phyloP scores from a whole-genome alignment of 2,797 vertebrate species.

The Chaetophractus vellerosus region DNA sequence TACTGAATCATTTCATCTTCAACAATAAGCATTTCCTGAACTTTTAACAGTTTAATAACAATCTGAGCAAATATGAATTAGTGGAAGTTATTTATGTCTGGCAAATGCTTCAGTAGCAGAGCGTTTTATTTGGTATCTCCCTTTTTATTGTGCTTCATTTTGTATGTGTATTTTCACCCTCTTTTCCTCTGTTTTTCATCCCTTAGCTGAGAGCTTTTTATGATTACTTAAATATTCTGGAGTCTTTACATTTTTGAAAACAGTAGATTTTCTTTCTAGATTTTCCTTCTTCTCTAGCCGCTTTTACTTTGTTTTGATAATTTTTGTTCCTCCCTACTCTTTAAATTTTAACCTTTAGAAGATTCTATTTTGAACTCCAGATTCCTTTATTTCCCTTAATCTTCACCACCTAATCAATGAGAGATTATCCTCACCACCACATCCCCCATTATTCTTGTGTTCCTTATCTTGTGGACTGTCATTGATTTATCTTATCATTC shows the following conservation, averaged over 20 bases:
- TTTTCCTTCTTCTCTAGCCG: neutral
- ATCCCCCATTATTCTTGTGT: neutral
- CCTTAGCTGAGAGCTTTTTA: neutral
- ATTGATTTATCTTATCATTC: too few species aligned
- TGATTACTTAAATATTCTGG: too few species aligned
- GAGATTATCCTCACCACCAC: neutral
- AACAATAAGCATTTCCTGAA: neutral
- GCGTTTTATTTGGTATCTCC: too few species aligned
- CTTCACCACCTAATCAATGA: too few species aligned
- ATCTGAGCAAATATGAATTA: neutral
- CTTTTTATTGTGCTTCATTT: neutral
- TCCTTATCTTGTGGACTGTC: neutral
- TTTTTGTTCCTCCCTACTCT: too few species aligned
- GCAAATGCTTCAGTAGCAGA: neutral
- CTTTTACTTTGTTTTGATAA: neutral
- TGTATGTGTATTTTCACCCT: neutral
- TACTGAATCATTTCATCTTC: neutral
- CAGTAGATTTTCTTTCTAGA: neutral
- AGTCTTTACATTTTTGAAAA: too few species aligned
- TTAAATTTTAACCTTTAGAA: neutral
- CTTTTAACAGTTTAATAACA: too few species aligned
- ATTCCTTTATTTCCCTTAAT: neutral
- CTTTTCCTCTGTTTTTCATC: neutral
- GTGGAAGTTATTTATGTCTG: neutral
- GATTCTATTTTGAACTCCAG: neutral